Evolutionary conservation across 2,797 vertebrate species (phyloP), one percentile per base, ranked within the genome.

Genomic region (Synaphobranchus kaupii): DNA sequence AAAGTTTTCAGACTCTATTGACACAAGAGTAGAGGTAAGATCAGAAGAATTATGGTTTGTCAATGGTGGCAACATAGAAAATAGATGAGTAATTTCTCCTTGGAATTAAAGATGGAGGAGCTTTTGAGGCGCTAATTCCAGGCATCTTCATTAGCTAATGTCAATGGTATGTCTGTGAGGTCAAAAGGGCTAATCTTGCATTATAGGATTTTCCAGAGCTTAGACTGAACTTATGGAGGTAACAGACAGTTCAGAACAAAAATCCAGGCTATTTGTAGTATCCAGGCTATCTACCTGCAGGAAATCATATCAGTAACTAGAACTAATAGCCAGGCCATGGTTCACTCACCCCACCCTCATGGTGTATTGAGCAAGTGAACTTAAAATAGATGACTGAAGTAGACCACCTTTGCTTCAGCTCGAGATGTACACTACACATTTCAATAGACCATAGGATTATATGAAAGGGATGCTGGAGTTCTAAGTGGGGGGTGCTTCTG

Each of bases 201-300:
- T 95, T 95, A 95, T 94, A 94, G 95, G 95, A 96, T 96, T 95
- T 94, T 89, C 93, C 93, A 93, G 92, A 94, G 92, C 93, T 93
- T 93, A 90, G 92, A 94, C 94, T 92, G 94, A 96, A 95, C 94
- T 94, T 92, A 95, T 93, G 92, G 94, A 86, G 94, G 91, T 91
- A 93, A 95, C 94, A 86, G 92, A 94, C 94, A 93, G 92, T 91
- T 28, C 89, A 90, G 94, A 94, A 94, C 94, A 90, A 92, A 91
- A 90, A 89, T 90, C 88, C 89, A 91, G 90, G 89, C 92, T 94
- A 89, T 91, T 91, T 58, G 87, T 87, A 91, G 92, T 86, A 89
- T n/a, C n/a, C 90, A 91, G 93, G 94, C 88, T 71, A 91, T 92
- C 90, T 90, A 93, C 92, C 90, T 87, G 87, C 90, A 71, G 92